Evolutionary conservation across 2,113 vertebrate species (phyloP).

Genomic region (Hipposideros armiger): DNA sequence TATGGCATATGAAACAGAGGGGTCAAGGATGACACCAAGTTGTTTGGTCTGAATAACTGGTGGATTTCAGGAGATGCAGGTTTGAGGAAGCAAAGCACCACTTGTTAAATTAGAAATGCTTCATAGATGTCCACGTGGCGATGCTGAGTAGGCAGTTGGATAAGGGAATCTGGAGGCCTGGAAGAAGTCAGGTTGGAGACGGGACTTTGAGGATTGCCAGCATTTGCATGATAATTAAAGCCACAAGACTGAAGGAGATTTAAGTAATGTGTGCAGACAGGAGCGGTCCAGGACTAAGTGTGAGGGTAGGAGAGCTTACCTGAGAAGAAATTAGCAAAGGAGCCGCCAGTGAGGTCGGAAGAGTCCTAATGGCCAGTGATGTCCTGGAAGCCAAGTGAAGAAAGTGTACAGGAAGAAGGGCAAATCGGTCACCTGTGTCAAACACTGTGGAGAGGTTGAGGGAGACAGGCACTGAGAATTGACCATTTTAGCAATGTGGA

Average conservation of each 20-base stretch:
- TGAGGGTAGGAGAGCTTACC: not conserved
- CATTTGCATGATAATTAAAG: conserved; percentile 52
- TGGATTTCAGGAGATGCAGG: conserved; percentile 19
- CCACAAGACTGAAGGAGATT: conserved; percentile 16
- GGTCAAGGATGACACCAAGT: not conserved
- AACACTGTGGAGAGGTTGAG: not conserved
- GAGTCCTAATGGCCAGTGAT: not conserved
- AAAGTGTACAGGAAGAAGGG: not conserved
- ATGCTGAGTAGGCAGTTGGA: conserved; percentile 20
- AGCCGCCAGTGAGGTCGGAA: not conserved
- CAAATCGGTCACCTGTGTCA: not conserved
- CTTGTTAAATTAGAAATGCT: conserved; percentile 52
- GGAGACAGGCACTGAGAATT: not conserved
- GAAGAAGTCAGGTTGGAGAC: conserved; percentile 32
- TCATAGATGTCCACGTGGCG: not conserved
- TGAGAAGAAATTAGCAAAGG: conserved; percentile 12
- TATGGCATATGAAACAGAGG: not conserved
- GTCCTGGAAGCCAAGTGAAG: not conserved
- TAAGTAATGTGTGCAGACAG: conserved; percentile 15
- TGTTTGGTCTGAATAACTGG: not conserved
- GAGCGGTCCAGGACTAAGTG: conserved; percentile 12
- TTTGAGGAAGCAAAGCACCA: conserved; percentile 30
- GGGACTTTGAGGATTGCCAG: conserved; percentile 44
- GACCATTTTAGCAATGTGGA: not conserved
- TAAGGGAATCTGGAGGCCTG: conserved; percentile 25